phyloP scores from a whole-genome alignment of 2,888 invertebrate species.

The Eupeodes latifasciatus region DNA sequence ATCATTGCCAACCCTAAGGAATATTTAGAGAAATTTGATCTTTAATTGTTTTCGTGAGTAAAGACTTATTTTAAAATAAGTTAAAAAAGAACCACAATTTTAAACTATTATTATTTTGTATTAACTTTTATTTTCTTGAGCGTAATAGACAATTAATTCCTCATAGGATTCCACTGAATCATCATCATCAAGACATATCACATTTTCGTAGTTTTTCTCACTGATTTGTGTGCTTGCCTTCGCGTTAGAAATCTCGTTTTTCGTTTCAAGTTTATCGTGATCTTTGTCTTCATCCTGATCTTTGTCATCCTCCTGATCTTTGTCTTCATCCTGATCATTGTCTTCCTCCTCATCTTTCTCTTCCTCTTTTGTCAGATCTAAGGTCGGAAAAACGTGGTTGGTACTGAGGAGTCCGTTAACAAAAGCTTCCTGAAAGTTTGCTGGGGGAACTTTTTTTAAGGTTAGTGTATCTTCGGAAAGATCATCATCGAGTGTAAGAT shows the following conservation, averaged over 20 bases:
- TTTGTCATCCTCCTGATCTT: not conserved
- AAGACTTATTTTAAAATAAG: too few species aligned
- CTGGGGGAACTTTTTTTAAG: not conserved
- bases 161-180: slow-evolving; percentile 23
- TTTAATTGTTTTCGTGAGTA: too few species aligned
- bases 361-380: not conserved
- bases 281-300: not conserved
- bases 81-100: not conserved
- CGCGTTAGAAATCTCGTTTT: not conserved
- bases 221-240: not conserved
- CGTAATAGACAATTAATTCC: slow-evolving; percentile 9
- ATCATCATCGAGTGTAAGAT: slow-evolving; percentile 18
- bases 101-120: not conserved
- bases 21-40: too few species aligned
- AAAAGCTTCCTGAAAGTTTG: slow-evolving; percentile 3
- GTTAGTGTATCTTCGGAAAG: not conserved
- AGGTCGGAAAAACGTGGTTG: not conserved
- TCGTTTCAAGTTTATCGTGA: too few species aligned
- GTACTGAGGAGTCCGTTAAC: not conserved
- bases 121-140: not conserved
- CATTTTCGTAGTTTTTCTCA: not conserved
- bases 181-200: slow-evolving; percentile 40
- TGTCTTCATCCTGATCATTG: too few species aligned
- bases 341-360: not conserved
- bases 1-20: too few species aligned